Evolutionary conservation across 1,140 invertebrate species (phyloP), one percentile per base, ranked within the genome.

Genomic region (Lasaia peninsularis): DNA sequence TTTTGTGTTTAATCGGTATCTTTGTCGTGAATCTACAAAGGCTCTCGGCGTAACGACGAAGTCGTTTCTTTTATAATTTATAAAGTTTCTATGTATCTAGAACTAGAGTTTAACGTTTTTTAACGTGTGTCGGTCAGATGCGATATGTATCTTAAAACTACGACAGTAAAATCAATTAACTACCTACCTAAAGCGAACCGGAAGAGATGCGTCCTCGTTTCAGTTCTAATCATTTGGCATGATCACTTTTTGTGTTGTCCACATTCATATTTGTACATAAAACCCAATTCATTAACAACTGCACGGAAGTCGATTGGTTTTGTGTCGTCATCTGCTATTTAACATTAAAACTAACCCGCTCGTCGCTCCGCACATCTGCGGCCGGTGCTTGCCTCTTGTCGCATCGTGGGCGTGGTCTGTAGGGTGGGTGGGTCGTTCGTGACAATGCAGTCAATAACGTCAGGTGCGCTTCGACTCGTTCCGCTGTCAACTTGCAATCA

Each of bases 401-500:
- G 14, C 44, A 20, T 37, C 53, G 58, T n/a, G n/a, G n/a, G n/a
- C n/a, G n/a, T n/a, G n/a, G n/a, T n/a, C n/a, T n/a, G 65, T 67
- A 57, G 55, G 71, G 34, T 49, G 72, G 67, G 65, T 69, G 74
- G 75, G 71, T 75, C 73, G 73, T 79, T 76, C 60, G 65, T 62
- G 72, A 63, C 65, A 66, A 64, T 57, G 63, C 71, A 77, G 75
- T 75, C 52, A 54, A 54, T 63, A 71, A 72, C 73, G 56, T 74
- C 76, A 72, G 73, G 65, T 69, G 67, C 35, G 12, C n/a, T 35
- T 16, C 18, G 16, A 9, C 40, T n/a, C 58, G 60, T 72, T 69
- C 73, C 79, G 77, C 80, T 84, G 83, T 86, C 83, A 86, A 86
- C 83, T 85, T 73, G 68, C 65, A 75, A 67, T 63, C 67, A 84